phyloP scores from a whole-genome alignment of 2,113 vertebrate genomes.

The Triplophysa siluroides region DNA sequence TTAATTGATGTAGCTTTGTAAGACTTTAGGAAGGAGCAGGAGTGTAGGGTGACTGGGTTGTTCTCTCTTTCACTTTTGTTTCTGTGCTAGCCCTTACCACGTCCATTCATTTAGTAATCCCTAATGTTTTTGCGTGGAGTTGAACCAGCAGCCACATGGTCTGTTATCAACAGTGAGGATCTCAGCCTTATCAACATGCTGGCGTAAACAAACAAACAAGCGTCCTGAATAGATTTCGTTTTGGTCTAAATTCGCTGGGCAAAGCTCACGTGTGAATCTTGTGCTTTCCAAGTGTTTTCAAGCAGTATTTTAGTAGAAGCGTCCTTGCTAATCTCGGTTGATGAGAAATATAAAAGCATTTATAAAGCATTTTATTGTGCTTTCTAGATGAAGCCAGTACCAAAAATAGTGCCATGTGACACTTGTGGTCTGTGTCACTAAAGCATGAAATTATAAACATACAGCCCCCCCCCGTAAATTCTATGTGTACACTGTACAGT shows the following conservation, averaged over 20 bases:
- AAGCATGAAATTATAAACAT: constrained; percentile 42
- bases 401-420: constrained; percentile 34
- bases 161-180: constrained; percentile 65
- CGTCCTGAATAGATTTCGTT: constrained; percentile 28
- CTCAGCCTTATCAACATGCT: constrained; percentile 67
- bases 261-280: constrained; percentile 43
- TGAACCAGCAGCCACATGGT: constrained; percentile 59
- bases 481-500: constrained; percentile 2
- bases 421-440: constrained; percentile 24
- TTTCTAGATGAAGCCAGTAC: constrained; percentile 24
- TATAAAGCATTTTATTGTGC: constrained; percentile 19
- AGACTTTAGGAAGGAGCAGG: constrained; percentile 62
- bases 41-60: constrained; percentile 58
- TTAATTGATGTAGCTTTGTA: constrained; percentile 68
- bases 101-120: constrained; percentile 65
- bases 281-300: constrained; percentile 35
- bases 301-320: constrained; percentile 43
- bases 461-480: constrained; percentile 1
- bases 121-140: constrained; percentile 65
- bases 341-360: constrained; percentile 30
- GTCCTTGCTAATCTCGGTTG: constrained; percentile 45
- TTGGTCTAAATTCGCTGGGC: constrained; percentile 39
- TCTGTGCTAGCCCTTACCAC: constrained; percentile 71
- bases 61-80: constrained; percentile 44
- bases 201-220: constrained; percentile 61